Conservation (phyloP, 2,113 vertebrate genomes). For the Tiliqua scincoides region DNA sequence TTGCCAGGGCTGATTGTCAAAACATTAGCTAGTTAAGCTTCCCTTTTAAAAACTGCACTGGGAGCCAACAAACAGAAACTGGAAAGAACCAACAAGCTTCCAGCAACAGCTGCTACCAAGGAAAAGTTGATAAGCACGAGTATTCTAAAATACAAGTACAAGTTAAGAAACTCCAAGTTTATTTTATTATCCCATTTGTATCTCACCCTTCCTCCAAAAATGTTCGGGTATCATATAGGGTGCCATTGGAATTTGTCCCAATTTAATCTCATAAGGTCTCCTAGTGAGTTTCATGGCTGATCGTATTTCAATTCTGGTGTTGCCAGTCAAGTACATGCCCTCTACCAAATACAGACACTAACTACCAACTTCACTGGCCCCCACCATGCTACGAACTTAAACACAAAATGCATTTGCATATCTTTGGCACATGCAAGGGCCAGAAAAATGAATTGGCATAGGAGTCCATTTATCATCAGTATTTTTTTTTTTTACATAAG, state of each 20-base stretch:
- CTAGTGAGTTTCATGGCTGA: neutral
- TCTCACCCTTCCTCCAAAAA: neutral
- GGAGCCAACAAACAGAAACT: neutral
- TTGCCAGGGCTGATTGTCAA: slow-evolving; percentile 26
- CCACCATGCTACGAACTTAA: neutral
- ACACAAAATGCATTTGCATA: neutral
- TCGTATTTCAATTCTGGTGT: neutral
- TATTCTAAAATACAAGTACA: neutral
- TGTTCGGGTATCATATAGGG: neutral
- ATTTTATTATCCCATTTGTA: neutral
- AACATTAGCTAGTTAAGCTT: slow-evolving; percentile 8
- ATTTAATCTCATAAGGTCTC: neutral
- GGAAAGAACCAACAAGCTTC: slow-evolving; percentile 1
- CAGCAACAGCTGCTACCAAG: slow-evolving; percentile 7
- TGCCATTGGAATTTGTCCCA: neutral
- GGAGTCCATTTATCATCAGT: neutral
- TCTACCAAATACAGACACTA: no score
- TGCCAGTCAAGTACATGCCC: neutral
- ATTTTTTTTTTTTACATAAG: no score
- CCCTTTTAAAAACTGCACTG: neutral
- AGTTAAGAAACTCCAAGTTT: neutral
- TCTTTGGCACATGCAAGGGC: neutral
- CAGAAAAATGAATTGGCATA: neutral
- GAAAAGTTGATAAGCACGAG: neutral
- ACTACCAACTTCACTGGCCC: neutral